Evolutionary conservation across 2,113 vertebrate species (phyloP), one percentile per base, ranked within the genome.

Genomic region (Nesoenas mayeri): DNA sequence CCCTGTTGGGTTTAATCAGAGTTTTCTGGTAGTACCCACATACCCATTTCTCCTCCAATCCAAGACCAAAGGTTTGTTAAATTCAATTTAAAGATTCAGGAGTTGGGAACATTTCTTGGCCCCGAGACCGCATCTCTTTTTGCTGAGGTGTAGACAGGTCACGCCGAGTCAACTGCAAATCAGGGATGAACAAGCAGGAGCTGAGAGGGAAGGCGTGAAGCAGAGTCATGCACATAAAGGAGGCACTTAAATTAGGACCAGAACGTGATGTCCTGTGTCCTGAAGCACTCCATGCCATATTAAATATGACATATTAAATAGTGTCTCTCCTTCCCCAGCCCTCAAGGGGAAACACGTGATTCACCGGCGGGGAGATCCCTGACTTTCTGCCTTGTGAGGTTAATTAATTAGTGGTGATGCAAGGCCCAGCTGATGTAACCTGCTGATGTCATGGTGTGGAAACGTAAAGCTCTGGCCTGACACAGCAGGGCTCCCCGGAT

Each of bases 121-220:
- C 62, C 11, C 0, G 8, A 13, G 5, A 86, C 4, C 10, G 1
- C 15, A 3, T 51, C 34, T 17, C 22, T 44, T 4, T 31, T 9
- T 16, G 9, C 18, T 8, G n/a, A 50, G 75, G 56, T 3, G 65
- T 19, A 25, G 62, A 38, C 11, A 61, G 3, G 34, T 29, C 0
- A 1, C 28, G 47, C 14, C 12, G 29, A 62, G 34, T 32, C 61
- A 40, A 22, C 12, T 40, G 5, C 70, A 88, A 61, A 9, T 0
- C 25, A 14, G 36, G 28, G 12, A 15, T 31, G 75, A 44, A 34
- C 14, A 20, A 3, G 21, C 5, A 14, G 57, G 69, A 79, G 6
- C 42, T 0, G 7, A 2, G 80, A 73, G 78, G 69, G 64, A 77
- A 78, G 69, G n/a, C 1, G 14, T n/a, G 66, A 58, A 15, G 32